Evolutionary conservation across 2,888 invertebrate genomes (phyloP), one percentile per base, ranked within the genome.

Genomic region (Cantharis lateralis): DNA sequence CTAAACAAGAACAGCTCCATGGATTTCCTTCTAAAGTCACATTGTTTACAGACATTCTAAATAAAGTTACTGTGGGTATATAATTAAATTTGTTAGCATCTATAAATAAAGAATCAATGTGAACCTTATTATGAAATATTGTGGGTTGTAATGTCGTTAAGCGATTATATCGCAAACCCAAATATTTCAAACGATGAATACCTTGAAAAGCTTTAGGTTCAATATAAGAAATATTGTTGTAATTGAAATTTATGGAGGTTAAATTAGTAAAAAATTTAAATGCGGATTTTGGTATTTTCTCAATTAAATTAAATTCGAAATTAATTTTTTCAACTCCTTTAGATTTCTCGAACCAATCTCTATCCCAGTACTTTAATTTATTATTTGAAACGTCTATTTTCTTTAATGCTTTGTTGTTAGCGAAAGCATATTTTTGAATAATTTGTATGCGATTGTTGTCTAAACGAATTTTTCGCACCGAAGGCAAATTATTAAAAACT

Each of bases 1-100:
- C 78, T 28, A 83, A 80, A 78, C 85, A 85, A 1, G 81, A 80
- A 72, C 85, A 85, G 62, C 79, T 84, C 84, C 84, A 84, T 10
- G 84, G 84, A 76, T 84, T 84, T 15, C 80, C 81, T 16, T 82
- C 80, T 10, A 84, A 32, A 11, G 75, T 70, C 15, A 84, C 63
- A 15, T 76, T 78, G 4, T 79, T 76, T 5, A 82, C 80, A 5
- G 79, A 64, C 5, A 84, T 7, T 71, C 82, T 82, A 9, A 77
- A 68, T 26, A 84, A 71, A 15, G 84, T 72, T 61, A 82, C 71
- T 3, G 76, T 76, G 1, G 84, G 28, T n/a, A 85, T 32, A 70
- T 73, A 85, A 77, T 84, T 85, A 10, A 85, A 74, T 63, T 80
- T 80, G 77, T 85, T 85, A 1, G 81, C 83, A 70, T 78, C 79